Evolutionary conservation across 2,113 vertebrate species (phyloP).

Genomic region (Ursus arctos): DNA sequence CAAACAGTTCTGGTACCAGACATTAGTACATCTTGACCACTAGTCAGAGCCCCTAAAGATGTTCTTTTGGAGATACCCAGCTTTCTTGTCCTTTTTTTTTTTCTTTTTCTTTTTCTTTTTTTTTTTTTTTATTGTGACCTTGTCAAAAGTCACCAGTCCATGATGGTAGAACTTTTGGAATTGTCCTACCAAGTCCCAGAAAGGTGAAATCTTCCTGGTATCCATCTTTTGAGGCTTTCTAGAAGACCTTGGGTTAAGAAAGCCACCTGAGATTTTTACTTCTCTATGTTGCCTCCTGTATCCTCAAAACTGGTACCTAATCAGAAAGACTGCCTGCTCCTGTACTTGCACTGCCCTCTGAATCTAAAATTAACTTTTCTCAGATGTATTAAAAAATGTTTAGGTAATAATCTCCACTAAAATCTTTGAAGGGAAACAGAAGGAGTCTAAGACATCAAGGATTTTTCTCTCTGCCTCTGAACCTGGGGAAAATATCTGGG

Average conservation of each 20-base stretch:
- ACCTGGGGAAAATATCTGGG: background rate
- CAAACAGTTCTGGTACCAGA: background rate
- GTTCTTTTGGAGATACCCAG: background rate
- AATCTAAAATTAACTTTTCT: background rate
- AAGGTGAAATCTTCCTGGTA: background rate
- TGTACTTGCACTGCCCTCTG: background rate
- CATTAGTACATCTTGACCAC: background rate
- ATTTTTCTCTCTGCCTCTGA: constrained; percentile 40
- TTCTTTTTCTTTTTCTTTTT: background rate
- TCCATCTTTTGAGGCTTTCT: background rate
- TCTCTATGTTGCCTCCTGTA: background rate
- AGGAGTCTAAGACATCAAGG: background rate
- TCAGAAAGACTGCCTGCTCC: background rate
- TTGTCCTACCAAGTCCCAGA: background rate
- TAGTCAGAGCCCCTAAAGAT: background rate
- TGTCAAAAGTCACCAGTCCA: background rate
- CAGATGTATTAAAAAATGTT: background rate
- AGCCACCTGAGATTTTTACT: background rate
- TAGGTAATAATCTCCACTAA: background rate
- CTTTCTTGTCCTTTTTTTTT: background rate
- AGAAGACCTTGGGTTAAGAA: background rate
- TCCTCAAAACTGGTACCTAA: background rate
- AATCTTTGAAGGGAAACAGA: background rate
- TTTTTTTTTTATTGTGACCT: background rate
- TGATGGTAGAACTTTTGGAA: constrained; percentile 9